Conservation (phyloP, 2,113 vertebrate species). For the Bubo bubo region DNA sequence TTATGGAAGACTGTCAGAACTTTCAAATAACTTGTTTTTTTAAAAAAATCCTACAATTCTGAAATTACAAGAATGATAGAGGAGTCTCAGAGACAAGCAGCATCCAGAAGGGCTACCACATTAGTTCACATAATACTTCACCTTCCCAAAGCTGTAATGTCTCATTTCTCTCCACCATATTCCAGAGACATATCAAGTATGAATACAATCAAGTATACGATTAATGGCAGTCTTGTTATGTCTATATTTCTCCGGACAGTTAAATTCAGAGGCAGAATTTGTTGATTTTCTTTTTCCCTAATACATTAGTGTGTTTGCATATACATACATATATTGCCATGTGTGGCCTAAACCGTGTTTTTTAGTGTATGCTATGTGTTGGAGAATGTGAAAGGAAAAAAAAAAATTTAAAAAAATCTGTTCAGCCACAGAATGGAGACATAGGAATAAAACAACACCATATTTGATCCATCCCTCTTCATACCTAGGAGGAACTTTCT, state of each 20-base stretch:
- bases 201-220: background rate
- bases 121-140: background rate
- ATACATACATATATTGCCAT: background rate
- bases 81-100: background rate
- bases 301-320: accelerated
- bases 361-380: background rate
- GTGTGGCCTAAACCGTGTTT: background rate
- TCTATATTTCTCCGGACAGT: background rate
- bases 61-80: background rate
- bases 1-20: background rate
- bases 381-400: background rate
- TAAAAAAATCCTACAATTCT: background rate
- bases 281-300: background rate
- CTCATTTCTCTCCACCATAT: background rate
- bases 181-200: background rate
- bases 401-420: background rate
- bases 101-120: background rate
- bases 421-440: background rate
- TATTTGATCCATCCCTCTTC: background rate
- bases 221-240: background rate
- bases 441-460: background rate
- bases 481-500: background rate
- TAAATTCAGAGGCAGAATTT: background rate
- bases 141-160: background rate
- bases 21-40: background rate